phyloP scores from a whole-genome alignment of 2,797 vertebrate species.

The Chrosomus eos region DNA sequence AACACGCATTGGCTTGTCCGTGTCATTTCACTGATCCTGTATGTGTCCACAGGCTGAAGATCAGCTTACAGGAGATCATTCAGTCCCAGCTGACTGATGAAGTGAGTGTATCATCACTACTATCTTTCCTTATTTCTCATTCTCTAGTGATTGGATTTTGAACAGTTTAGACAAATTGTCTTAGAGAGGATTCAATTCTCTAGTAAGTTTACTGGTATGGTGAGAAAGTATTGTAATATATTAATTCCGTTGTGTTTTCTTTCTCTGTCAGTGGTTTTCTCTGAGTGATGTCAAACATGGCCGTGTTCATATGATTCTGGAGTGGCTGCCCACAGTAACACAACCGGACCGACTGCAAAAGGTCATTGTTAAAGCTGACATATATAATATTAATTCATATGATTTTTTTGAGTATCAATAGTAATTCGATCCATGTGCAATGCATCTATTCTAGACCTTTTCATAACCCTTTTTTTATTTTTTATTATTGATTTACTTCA shows the following conservation, averaged over 20 bases:
- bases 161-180: background rate
- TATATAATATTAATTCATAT: background rate
- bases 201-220: background rate
- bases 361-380: conserved; percentile 66
- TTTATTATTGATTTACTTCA: background rate
- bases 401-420: background rate
- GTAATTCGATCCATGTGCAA: background rate
- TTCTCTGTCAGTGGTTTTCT: conserved; percentile 82
- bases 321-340: conserved; percentile 79
- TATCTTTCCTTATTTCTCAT: background rate
- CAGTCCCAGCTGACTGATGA: conserved; percentile 79
- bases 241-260: background rate
- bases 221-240: background rate
- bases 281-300: conserved; percentile 87
- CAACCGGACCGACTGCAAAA: conserved; percentile 76
- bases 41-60: conserved; percentile 73
- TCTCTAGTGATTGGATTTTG: background rate
- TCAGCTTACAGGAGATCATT: conserved; percentile 80
- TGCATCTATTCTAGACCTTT: background rate
- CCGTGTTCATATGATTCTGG: conserved; percentile 83
- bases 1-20: background rate
- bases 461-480: background rate
- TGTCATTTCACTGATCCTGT: background rate
- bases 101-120: conserved; percentile 68
- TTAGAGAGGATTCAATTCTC: background rate